Base-by-base conservation (phyloP, 2,888 invertebrate genomes). In the Chromoteleia sp. region DNA sequence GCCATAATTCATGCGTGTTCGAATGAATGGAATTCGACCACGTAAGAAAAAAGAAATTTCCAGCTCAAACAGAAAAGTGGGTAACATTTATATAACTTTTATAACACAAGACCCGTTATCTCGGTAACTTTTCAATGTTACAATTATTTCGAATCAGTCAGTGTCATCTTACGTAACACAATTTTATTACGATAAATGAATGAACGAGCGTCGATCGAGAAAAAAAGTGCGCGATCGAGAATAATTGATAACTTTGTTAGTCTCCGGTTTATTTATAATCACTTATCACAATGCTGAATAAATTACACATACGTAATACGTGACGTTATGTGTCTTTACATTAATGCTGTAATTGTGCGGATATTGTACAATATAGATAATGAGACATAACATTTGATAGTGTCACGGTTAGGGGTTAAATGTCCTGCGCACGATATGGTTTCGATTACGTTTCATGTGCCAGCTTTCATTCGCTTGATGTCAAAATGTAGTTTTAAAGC, bases 331-430 rank as follows among this genome's bases (percentile, higher is more conserved):
- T 17, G 52, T 61, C 52, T 76, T 68, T 41, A 50, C 67, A 50
- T 29, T 48, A 21, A 58, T 59, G 67, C 29, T 25, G 71, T 65
- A 71, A 43, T 65, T 59, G 50, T 39, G 29, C 63, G 14, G 71
- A 78, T 71, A 59, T 52, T 63, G 70, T 77, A 68, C 54, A 78
- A 71, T 71, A 65, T 29, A 78, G 54, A 65, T 68, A 78, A 58
- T 39, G 45, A 78, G 59, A 58, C 71, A 58, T 71, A 78, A 71
- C 71, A 59, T 52, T 63, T 59, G 71, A 71, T 78, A 71, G 21
- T 33, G 19, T 25, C 52, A 43, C 19, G 39, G 54, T 71, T 71
- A 71, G 71, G 59, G 78, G 78, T 78, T 78, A 78, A 78, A 78
- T 71, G 78, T 78, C 61, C 76, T 76, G 75, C 29, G 10, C 52